Conservation (phyloP, 2,888 invertebrate species). For the Nipponacmea schrenckii region DNA sequence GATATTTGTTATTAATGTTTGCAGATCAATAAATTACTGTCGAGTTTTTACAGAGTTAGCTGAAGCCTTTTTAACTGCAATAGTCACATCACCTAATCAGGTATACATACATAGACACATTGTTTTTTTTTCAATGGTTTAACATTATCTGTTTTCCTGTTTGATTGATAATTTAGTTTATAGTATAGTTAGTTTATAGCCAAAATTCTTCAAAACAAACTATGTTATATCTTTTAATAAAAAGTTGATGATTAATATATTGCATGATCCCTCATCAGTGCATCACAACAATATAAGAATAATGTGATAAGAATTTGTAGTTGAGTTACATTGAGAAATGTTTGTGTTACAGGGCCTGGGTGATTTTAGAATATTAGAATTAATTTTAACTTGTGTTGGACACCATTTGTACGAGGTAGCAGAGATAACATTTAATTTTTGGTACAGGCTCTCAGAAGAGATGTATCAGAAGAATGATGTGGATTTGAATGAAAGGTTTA, state of each 20-base stretch:
- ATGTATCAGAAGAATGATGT: conserved; percentile 88
- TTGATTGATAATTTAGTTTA: no score
- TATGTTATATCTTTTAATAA: no score
- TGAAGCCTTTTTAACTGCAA: conserved; percentile 88
- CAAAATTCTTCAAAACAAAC: no score
- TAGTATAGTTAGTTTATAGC: no score
- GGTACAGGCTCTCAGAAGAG: conserved; percentile 95
- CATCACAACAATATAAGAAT: no score
- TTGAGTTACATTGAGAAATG: no score
- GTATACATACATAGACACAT: no score
- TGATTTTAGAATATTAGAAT: conserved; percentile 83
- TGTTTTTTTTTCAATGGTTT: no score
- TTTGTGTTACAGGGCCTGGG: conserved; percentile 67
- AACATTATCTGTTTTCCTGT: no score
- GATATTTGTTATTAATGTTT: conserved; percentile 41
- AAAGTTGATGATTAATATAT: no score
- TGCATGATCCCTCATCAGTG: no score
- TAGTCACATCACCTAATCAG: conserved; percentile 72
- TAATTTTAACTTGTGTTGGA: conserved; percentile 90
- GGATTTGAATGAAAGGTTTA: conserved; percentile 82
- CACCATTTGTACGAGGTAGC: conserved; percentile 97
- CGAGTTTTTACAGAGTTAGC: conserved; percentile 94
- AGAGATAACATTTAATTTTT: conserved; percentile 92
- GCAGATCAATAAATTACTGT: conserved; percentile 87
- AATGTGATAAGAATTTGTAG: no score